A percentile compares a stretch with the other conserved stretches of the same genome.
Evolutionary conservation across 2,888 invertebrate species (phyloP).

Genomic region (Atherix ibis): DNA sequence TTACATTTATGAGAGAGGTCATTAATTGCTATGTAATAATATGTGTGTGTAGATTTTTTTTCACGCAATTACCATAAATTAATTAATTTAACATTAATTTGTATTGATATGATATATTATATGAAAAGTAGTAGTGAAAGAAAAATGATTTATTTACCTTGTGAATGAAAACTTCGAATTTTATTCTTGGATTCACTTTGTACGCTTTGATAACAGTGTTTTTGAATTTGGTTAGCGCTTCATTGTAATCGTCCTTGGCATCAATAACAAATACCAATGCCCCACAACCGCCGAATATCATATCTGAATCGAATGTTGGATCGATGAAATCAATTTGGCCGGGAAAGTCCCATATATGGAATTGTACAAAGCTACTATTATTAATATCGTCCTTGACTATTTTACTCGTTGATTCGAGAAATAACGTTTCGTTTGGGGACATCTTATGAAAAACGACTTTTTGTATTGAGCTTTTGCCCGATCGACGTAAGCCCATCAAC

Average conservation of each 20-base stretch:
- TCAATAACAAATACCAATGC: constrained; percentile 98
- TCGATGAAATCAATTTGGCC: constrained; percentile 98
- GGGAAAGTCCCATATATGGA: constrained; percentile 99
- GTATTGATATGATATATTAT: no score
- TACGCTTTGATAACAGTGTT: constrained; percentile 88
- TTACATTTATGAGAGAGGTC: no score
- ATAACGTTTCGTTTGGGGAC: constrained; percentile 98
- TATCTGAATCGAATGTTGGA: constrained; percentile 86
- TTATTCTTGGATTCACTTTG: constrained; percentile 88
- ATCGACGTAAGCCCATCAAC: constrained; percentile 87
- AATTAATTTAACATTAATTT: no score
- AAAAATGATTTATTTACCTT: constrained; percentile 42
- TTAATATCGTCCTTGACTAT: constrained; percentile 97
- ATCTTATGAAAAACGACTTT: constrained; percentile 99
- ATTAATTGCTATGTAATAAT: no score
- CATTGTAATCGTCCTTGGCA: constrained; percentile 97
- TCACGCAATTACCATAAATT: no score
- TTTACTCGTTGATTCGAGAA: constrained; percentile 95
- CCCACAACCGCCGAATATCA: constrained; percentile 93
- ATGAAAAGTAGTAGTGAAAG: no score
- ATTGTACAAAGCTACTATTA: constrained; percentile 91
- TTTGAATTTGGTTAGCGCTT: constrained; percentile 84
- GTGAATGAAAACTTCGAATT: constrained; percentile 97
- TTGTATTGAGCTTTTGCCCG: constrained; percentile 97
- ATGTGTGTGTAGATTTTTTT: no score